These are phyloP conservation scores for Euplagia quadripunctaria DNA, from an alignment of 2,888 invertebrate genomes.

Conservation along the genomic window DNA sequence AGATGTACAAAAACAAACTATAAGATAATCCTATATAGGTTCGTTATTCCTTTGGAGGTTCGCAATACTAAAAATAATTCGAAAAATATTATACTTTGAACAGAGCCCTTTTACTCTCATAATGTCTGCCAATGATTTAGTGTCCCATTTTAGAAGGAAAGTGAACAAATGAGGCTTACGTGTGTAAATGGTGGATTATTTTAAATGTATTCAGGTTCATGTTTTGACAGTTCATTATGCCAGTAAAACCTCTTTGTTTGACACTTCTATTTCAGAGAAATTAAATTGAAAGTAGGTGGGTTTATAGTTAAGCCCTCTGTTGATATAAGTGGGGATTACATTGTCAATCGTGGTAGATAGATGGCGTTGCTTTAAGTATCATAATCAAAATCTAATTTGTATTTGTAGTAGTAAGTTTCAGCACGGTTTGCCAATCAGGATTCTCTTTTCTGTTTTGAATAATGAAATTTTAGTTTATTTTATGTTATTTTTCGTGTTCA, in stretches of 20 bases:
- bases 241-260: conserved; percentile 34
- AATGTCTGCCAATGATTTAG: conserved; percentile 17
- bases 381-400: not conserved
- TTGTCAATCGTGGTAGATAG: conserved; percentile 4
- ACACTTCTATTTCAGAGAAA: conserved; percentile 25
- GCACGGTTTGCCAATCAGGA: too few species aligned
- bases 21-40: too few species aligned
- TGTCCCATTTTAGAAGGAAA: conserved; percentile 33
- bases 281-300: conserved; percentile 20
- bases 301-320: conserved; percentile 27
- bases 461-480: not conserved
- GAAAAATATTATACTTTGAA: too few species aligned
- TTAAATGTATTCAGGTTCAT: conserved; percentile 49
- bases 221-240: conserved; percentile 44
- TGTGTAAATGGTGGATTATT: conserved; percentile 49
- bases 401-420: too few species aligned
- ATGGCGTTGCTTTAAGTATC: conserved; percentile 1
- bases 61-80: too few species aligned
- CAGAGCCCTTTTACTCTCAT: too few species aligned
- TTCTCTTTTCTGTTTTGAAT: not conserved
- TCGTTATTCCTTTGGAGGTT: too few species aligned
- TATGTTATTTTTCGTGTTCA: too few species aligned
- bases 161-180: conserved; percentile 39
- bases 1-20: too few species aligned
- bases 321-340: not conserved